Percentiles rank a stretch among this genome's conserved stretches.
These are phyloP conservation scores for Ferrisia virgata DNA, from an alignment of 2,888 invertebrate species.

Conservation along the genomic window DNA sequence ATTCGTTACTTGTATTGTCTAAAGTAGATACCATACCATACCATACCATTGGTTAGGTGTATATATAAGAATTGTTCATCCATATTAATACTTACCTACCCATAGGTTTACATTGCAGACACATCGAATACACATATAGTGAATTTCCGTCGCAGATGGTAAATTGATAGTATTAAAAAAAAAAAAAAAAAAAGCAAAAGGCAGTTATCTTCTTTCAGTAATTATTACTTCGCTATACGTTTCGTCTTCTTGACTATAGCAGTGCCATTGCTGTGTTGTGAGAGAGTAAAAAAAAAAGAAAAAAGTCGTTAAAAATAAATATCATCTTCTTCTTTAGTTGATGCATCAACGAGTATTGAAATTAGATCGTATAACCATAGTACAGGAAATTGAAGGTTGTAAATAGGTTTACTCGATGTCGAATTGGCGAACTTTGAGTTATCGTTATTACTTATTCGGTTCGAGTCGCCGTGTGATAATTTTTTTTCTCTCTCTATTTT, in stretches of 20 bases:
- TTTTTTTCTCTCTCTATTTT: no score
- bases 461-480: not conserved
- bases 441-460: not conserved
- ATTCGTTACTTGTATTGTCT: not conserved
- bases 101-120: not conserved
- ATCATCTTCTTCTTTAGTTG: not conserved
- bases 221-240: not conserved
- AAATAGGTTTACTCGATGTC: not conserved
- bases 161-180: slow-evolving; percentile 28
- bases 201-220: slow-evolving; percentile 11
- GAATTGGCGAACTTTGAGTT: not conserved
- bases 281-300: not conserved
- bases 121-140: not conserved
- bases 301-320: slow-evolving; percentile 20
- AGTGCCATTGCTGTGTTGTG: not conserved
- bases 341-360: slow-evolving; percentile 26
- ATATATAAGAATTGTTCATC: not conserved
- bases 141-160: slow-evolving; percentile 32
- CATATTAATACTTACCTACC: not conserved
- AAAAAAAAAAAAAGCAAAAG: not conserved
- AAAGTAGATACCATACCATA: no score
- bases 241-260: not conserved
- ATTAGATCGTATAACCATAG: not conserved
- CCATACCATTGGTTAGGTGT: not conserved
- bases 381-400: slow-evolving; percentile 9